phyloP scores from a whole-genome alignment of 2,797 vertebrate genomes.

The Notolabrus celidotus region DNA sequence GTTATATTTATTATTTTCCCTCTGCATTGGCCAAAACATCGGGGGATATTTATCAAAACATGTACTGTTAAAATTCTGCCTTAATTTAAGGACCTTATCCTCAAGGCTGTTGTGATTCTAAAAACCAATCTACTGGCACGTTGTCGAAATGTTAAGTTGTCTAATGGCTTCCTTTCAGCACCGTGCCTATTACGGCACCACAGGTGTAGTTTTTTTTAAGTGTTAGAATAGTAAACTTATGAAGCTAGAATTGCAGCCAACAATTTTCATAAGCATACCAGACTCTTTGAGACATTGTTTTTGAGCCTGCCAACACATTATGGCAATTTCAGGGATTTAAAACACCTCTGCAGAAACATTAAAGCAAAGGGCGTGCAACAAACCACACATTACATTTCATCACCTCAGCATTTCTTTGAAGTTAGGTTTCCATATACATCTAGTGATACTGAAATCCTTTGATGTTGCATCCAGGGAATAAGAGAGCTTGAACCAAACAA shows the following conservation, averaged over 20 bases:
- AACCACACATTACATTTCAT: not conserved
- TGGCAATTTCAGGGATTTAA: conserved; percentile 31
- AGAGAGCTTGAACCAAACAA: not conserved
- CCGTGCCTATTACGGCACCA: conserved; percentile 10
- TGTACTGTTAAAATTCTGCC: too few species aligned
- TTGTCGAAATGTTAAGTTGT: too few species aligned
- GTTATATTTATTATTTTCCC: not conserved
- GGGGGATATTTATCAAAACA: not conserved
- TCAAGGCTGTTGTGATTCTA: too few species aligned
- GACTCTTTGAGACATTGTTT: not conserved
- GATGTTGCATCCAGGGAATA: conserved; percentile 1
- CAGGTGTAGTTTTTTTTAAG: conserved; percentile 12
- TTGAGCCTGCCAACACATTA: not conserved
- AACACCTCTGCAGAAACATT: conserved; percentile 14
- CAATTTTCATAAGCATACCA: conserved; percentile 13
- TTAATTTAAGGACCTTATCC: too few species aligned
- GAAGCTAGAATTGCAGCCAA: conserved; percentile 3
- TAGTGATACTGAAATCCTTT: not conserved
- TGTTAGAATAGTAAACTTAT: not conserved
- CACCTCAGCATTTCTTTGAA: not conserved
- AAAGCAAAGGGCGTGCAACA: conserved; percentile 21
- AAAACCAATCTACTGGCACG: too few species aligned
- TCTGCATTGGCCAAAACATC: conserved; percentile 4
- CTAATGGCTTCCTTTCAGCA: not conserved
- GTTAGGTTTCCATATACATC: too few species aligned